Conservation (phyloP, 2,888 invertebrate genomes). For the Dendrolimus pini region DNA sequence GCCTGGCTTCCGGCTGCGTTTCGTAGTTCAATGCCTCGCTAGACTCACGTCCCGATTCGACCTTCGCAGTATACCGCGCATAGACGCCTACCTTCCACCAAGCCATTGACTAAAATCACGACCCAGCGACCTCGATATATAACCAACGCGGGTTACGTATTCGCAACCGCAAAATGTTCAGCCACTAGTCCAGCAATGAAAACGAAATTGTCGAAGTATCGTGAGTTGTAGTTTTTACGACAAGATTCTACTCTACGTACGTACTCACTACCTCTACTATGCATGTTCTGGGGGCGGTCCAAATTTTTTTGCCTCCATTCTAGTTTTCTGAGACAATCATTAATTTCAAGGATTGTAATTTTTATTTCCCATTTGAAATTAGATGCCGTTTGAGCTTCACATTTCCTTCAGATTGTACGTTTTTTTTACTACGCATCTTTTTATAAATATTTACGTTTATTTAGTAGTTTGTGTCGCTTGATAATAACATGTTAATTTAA, state of each 20-base stretch:
- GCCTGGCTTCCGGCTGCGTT: constrained; percentile 60
- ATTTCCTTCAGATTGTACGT: background rate
- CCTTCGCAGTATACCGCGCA: constrained; percentile 45
- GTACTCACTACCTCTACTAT: background rate
- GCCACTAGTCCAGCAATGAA: constrained; percentile 13
- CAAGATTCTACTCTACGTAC: background rate
- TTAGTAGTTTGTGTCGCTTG: too few species aligned
- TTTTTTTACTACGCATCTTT: background rate
- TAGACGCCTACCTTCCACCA: constrained; percentile 14
- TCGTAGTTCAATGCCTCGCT: constrained; percentile 63
- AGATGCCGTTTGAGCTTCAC: background rate
- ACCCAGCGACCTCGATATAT: constrained; percentile 10
- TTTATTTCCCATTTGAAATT: constrained; percentile 1
- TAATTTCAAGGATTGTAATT: constrained; percentile 4
- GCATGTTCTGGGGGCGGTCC: constrained; percentile 13
- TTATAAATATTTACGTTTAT: too few species aligned
- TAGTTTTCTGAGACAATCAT: constrained; percentile 9
- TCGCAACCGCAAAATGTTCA: background rate
- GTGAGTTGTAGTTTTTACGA: background rate
- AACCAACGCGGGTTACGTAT: constrained; percentile 14
- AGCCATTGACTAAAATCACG: constrained; percentile 9
- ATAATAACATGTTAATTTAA: too few species aligned
- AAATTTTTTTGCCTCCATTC: constrained; percentile 12
- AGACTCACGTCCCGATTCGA: constrained; percentile 39
- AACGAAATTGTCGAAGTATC: background rate